phyloP scores from a whole-genome alignment of 2,113 vertebrate genomes.

The Apteryx owenii region DNA sequence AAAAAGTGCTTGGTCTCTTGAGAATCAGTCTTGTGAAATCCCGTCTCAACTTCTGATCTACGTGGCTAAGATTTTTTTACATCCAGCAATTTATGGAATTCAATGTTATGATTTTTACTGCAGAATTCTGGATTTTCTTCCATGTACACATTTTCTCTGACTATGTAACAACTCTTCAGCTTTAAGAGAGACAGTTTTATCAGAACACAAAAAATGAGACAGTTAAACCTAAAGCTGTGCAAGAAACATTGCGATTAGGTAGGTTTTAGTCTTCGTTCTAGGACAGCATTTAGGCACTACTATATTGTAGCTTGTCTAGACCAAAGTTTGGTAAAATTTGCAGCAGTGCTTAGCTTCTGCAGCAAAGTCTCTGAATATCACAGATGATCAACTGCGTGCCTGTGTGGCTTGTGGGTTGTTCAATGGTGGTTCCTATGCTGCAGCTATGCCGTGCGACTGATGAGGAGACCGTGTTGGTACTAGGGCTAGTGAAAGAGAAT shows the following conservation, averaged over 20 bases:
- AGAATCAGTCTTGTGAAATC: no score
- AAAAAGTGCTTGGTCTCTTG: no score
- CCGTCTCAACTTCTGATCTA: no score
- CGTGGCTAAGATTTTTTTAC: not conserved
- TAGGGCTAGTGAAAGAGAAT: not conserved
- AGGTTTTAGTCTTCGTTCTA: not conserved
- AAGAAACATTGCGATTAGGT: not conserved
- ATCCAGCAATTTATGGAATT: not conserved
- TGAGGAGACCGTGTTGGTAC: not conserved
- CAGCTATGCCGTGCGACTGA: not conserved
- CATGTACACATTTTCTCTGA: not conserved
- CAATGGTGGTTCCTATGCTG: conserved; percentile 52
- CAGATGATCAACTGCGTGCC: not conserved
- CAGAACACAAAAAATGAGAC: not conserved
- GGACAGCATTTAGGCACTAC: not conserved
- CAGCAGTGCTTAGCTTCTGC: not conserved
- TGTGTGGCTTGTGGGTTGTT: not conserved
- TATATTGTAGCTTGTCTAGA: not conserved
- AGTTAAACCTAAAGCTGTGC: not conserved
- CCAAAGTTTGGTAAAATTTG: not conserved
- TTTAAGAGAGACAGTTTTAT: not conserved
- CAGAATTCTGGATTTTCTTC: not conserved
- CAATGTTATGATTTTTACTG: not conserved
- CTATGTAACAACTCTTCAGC: not conserved
- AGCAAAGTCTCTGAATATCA: not conserved